Conservation (phyloP, 2,113 vertebrate genomes). For the Callocephalon fimbriatum region DNA sequence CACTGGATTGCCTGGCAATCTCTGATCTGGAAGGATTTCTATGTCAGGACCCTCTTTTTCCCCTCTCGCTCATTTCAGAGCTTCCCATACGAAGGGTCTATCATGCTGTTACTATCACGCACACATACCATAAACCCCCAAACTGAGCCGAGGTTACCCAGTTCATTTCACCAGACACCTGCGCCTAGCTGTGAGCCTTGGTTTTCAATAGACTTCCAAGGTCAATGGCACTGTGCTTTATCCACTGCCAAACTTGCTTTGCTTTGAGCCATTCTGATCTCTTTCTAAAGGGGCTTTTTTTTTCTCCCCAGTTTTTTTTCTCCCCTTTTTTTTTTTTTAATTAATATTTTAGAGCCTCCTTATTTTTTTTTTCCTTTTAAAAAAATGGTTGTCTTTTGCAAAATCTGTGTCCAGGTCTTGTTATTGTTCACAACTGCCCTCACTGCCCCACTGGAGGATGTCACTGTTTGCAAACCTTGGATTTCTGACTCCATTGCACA, state of each 20-base stretch:
- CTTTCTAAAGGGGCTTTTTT: neutral
- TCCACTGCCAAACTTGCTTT: neutral
- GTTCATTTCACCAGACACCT: conserved; percentile 25
- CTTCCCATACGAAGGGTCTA: neutral
- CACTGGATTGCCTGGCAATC: neutral
- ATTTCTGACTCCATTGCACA: neutral
- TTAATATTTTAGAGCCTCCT: neutral
- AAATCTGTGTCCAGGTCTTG: conserved; percentile 29
- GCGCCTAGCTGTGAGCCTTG: neutral
- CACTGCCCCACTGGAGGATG: neutral
- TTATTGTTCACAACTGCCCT: neutral
- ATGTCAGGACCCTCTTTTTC: neutral
- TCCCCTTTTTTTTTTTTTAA: neutral
- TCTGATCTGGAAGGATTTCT: conserved; percentile 8
- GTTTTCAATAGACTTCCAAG: neutral
- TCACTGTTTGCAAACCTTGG: neutral
- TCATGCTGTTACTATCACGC: neutral
- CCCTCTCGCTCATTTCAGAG: neutral
- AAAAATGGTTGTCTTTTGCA: conserved; percentile 24
- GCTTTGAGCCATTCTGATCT: conserved; percentile 1
- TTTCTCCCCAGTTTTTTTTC: neutral
- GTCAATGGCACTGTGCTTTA: neutral
- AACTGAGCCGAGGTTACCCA: conserved; percentile 35
- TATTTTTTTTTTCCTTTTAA: neutral
- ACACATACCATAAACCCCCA: neutral